phyloP scores from a whole-genome alignment of 2,888 invertebrate species.

The Nineta flava region DNA sequence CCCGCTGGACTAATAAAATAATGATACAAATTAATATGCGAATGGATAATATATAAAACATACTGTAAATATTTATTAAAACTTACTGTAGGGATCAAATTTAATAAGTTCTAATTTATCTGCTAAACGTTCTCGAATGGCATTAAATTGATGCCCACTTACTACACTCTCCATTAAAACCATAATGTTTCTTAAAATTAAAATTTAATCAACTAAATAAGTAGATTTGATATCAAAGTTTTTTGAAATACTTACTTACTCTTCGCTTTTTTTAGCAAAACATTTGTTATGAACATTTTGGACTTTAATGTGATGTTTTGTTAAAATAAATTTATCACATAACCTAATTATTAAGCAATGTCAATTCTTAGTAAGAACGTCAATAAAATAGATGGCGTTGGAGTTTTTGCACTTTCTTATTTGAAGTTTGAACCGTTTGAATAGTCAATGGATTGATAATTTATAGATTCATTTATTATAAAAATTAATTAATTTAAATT shows the following conservation, averaged over 20 bases:
- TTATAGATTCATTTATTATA: too few species aligned
- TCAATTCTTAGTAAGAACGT: too few species aligned
- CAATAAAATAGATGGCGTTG: too few species aligned
- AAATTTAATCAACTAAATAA: constrained; percentile 3
- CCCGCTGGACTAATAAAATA: constrained; percentile 48
- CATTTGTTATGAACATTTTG: constrained; percentile 51
- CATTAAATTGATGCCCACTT: constrained; percentile 52
- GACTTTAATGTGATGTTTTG: neutral
- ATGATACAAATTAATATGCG: constrained; percentile 8
- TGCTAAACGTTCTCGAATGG: constrained; percentile 51
- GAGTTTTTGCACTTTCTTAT: too few species aligned
- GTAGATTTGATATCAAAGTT: constrained; percentile 5
- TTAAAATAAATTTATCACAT: too few species aligned
- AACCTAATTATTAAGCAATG: too few species aligned
- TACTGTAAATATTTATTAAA: constrained; percentile 2
- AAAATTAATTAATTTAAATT: too few species aligned
- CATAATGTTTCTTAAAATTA: constrained; percentile 48
- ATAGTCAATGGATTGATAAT: too few species aligned
- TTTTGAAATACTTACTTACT: constrained; percentile 47
- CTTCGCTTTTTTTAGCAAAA: constrained; percentile 53
- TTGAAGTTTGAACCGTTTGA: too few species aligned
- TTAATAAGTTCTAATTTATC: constrained; percentile 62
- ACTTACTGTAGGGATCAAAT: constrained; percentile 70
- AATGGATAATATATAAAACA: neutral
- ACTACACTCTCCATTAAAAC: constrained; percentile 66